These are phyloP conservation scores for Pyrochroa serraticornis DNA, from an alignment of 2,888 invertebrate genomes.

Conservation along the genomic window DNA sequence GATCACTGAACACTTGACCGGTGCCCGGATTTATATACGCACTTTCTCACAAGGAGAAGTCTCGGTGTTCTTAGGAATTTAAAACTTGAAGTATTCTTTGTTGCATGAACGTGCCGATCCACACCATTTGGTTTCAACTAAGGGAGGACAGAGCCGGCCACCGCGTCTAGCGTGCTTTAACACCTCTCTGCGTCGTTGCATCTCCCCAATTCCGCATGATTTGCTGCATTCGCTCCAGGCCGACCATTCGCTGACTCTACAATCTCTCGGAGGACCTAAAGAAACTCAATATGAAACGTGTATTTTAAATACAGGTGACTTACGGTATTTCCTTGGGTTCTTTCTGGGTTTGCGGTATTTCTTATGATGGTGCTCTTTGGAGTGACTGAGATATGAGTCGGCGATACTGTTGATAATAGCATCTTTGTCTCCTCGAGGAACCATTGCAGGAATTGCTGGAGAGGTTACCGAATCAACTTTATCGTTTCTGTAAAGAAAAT, in stretches of 20 bases:
- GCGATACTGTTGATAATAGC: constrained; percentile 76
- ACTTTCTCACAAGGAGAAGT: constrained; percentile 7
- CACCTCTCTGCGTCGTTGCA: constrained; percentile 78
- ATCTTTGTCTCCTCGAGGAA: constrained; percentile 71
- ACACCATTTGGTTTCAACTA: constrained; percentile 88
- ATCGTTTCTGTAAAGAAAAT: constrained; percentile 42
- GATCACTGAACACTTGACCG: constrained; percentile 24
- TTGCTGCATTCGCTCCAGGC: constrained; percentile 88
- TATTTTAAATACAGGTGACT: constrained; percentile 41
- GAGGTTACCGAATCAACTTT: constrained; percentile 47
- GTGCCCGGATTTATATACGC: constrained; percentile 13
- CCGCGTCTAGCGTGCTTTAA: constrained; percentile 78
- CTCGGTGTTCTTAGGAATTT: neutral
- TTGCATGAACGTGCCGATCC: constrained; percentile 75
- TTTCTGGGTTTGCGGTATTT: constrained; percentile 57
- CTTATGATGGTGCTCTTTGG: constrained; percentile 54
- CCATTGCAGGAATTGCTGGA: constrained; percentile 61
- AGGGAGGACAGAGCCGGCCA: constrained; percentile 82
- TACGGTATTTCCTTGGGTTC: constrained; percentile 56
- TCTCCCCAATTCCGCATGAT: constrained; percentile 89
- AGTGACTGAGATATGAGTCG: constrained; percentile 66
- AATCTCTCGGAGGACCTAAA: constrained; percentile 72
- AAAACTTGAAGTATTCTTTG: constrained; percentile 64
- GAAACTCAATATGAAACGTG: constrained; percentile 31
- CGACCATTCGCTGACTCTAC: constrained; percentile 85